These are phyloP conservation scores for Philereme transversata DNA, from an alignment of 2,888 invertebrate species.

Conservation along the genomic window DNA sequence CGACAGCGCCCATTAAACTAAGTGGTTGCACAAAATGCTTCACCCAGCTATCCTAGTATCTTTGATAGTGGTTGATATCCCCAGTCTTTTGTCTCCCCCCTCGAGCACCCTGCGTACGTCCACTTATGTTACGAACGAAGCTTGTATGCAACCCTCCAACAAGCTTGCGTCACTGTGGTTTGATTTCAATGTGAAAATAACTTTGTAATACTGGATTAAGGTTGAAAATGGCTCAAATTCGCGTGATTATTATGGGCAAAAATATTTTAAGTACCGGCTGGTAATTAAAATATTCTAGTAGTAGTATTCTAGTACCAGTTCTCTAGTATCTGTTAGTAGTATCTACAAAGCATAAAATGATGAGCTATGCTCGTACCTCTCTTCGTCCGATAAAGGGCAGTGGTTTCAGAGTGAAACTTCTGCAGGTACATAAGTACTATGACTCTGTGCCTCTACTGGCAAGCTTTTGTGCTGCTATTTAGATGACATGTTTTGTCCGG, in stretches of 20 bases:
- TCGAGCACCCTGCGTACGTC: constrained; percentile 19
- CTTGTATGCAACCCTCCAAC: constrained; percentile 16
- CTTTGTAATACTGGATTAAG: background rate
- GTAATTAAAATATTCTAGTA: too few relatives aligned
- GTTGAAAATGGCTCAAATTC: constrained; percentile 2
- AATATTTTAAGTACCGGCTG: background rate
- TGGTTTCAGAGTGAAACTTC: constrained; percentile 8
- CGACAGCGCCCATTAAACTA: constrained; percentile 23
- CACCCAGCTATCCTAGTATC: constrained; percentile 28
- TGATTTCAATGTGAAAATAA: constrained; percentile 5
- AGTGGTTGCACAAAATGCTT: constrained; percentile 25
- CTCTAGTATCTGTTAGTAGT: too few relatives aligned
- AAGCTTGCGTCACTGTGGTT: constrained; percentile 9
- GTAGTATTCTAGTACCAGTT: too few relatives aligned
- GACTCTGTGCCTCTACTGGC: constrained; percentile 31
- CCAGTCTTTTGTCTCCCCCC: constrained; percentile 29
- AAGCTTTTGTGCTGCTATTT: constrained; percentile 45
- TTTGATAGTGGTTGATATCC: constrained; percentile 20
- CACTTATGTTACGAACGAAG: constrained; percentile 17
- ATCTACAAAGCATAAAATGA: too few relatives aligned
- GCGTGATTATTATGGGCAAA: background rate
- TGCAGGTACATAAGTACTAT: constrained; percentile 4
- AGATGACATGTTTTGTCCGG: constrained; percentile 49
- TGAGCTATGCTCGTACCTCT: too few relatives aligned
- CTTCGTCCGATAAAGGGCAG: too few relatives aligned